A percentile compares a stretch with the other conserved stretches of the same genome.
Conservation (phyloP, 1,140 invertebrate species). For the Cephus cinctus region DNA sequence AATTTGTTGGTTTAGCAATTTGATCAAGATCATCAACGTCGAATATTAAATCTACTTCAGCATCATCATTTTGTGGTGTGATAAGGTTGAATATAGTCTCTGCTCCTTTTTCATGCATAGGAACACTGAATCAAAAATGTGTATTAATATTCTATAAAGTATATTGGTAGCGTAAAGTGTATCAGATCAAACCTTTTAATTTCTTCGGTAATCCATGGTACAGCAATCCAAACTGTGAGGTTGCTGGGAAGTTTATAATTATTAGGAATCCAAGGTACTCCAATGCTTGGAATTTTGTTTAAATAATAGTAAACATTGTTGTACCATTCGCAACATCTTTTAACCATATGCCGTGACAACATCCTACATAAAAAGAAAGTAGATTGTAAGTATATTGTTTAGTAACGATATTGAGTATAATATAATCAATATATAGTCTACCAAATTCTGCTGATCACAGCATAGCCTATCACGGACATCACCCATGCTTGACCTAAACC, state of each 20-base stretch:
- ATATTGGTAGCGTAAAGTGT: neutral
- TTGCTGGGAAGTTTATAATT: slow-evolving; percentile 52
- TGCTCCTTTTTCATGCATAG: slow-evolving; percentile 13
- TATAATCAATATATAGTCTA: slow-evolving; percentile 31
- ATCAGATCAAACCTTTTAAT: slow-evolving; percentile 21
- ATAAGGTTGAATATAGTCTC: slow-evolving; percentile 34
- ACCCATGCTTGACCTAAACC: slow-evolving; percentile 58
- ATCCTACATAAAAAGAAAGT: slow-evolving; percentile 30
- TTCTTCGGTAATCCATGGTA: slow-evolving; percentile 52
- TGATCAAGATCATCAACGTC: slow-evolving; percentile 4
- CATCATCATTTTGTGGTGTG: slow-evolving; percentile 12
- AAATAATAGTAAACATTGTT: slow-evolving; percentile 47
- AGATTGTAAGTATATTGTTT: neutral
- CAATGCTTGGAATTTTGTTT: slow-evolving; percentile 49
- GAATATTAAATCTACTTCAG: slow-evolving; percentile 5
- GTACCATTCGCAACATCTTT: slow-evolving; percentile 59
- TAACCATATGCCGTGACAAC: slow-evolving; percentile 51
- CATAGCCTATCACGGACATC: slow-evolving; percentile 58
- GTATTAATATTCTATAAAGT: neutral
- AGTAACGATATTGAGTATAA: neutral
- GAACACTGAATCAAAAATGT: slow-evolving; percentile 16
- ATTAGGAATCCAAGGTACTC: slow-evolving; percentile 54
- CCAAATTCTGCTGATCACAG: slow-evolving; percentile 60
- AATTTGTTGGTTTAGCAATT: neutral
- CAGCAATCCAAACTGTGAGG: slow-evolving; percentile 55